Evolutionary conservation across 2,113 vertebrate genomes (phyloP), one percentile per base, ranked within the genome.

Genomic region (Bucco capensis): DNA sequence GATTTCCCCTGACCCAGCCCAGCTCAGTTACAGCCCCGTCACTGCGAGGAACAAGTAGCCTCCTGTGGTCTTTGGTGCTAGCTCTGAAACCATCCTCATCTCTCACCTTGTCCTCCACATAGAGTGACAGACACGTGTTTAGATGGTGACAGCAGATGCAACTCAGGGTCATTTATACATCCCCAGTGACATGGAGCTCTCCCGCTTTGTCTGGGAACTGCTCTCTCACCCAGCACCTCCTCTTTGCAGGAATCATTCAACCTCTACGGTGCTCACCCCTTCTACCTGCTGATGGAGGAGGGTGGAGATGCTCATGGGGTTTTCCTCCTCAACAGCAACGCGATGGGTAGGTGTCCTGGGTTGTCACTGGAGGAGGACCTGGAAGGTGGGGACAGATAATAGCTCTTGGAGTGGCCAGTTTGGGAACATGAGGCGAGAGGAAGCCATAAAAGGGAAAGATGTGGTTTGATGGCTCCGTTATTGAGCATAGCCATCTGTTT

Each of bases 181-280:
- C 8, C 11, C 4, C 1, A 3, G 30, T 35, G 42, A 31, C 1
- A 1, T 4, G 2, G 42, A 67, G 33, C 14, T 89, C 37, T 89
- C n/a, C 57, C 2, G 25, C 57, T 86, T 81, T 64, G 9, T 42
- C 25, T 4, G 16, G 12, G 24, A 58, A 77, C 31, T 86, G 49
- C 57, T 86, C 2, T 72, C 72, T 95, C 25, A 96, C 24, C 1
- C 0, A 2, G 16, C 74, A 80, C 28, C 33, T 82, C 19, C 35
- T 81, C 46, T 74, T 85, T 83, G 64, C 83, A 99, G 98, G 98
- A 98, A 76, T 89, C 96, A 0, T 98, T 97, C 60, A 99, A 99
- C 93, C 97, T 99, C 28, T 99, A 99, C 0, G 98, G 98, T 0
- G 98, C 91, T n/a, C 98, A 99, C 95, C 98, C 98, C 2, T 99